Base-by-base conservation (phyloP, 2,113 vertebrate species). In the Boulengeromyrus knoepffleri region DNA sequence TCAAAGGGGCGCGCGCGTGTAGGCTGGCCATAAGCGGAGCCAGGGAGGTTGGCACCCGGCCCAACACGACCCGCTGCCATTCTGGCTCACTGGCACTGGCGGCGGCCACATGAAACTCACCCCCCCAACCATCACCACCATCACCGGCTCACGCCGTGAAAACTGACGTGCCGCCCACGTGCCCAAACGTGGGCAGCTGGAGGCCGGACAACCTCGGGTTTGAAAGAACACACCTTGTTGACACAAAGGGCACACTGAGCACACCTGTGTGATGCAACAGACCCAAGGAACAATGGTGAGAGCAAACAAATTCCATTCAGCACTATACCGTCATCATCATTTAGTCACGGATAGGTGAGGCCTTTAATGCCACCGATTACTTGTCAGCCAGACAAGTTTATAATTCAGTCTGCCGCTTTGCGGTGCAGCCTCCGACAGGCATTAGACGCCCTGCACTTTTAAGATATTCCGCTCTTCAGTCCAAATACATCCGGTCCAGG, bases 241-340 rank as follows among this genome's bases (percentile, higher is more conserved):
- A 53, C 85, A 87, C 85, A 87, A 53, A 87, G 15, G 46, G 50
- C 31, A 50, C 17, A 47, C 5, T 47, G 45, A 47, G 3, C 39
- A 87, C 12, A 39, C 47, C n/a, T 56, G 85, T 9, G 85, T 87
- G 85, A 53, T 53, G 85, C 85, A 87, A 87, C 42, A n/a, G 50
- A 12, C 3, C 45, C 47, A 12, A 31, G 47, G 74, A 42, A 80
- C 74, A 80, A 80, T 80, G 74, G 15, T 15, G 12, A 47, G 83
- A 85, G 45, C 39, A 85, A 42, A 19, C 47, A 53, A 8, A 87
- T 53, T 27, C 50, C 27, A 52, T 87, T 56, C 49, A 56, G 27
- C 27, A 27, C 50, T 31, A 5, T 21, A 19, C 31, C 31, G 7
- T 53, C 47, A 53, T 24, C 47, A 15, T 4, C 47, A 15, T 87